Percentiles rank a stretch among this genome's conserved stretches.
phyloP scores from a whole-genome alignment of 2,888 invertebrate genomes.

The Apamea crenata region DNA sequence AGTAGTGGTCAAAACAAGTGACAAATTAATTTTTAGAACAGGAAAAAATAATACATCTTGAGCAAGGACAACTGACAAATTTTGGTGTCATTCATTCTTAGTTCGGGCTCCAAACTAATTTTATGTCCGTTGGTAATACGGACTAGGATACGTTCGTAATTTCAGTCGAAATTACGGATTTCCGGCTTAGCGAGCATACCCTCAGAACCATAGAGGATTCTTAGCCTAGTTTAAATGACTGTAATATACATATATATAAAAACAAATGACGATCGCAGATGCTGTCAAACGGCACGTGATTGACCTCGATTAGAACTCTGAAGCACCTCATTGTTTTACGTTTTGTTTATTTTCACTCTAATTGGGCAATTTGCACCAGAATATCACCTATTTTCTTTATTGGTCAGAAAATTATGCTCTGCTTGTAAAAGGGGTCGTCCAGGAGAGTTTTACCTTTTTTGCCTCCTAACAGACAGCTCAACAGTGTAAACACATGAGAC shows the following conservation, averaged over 20 bases:
- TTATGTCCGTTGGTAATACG: not conserved
- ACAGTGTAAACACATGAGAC: no score
- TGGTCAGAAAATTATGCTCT: not conserved
- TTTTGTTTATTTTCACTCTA: constrained; percentile 1
- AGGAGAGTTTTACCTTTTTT: not conserved
- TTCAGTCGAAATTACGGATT: not conserved
- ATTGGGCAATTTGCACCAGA: not conserved
- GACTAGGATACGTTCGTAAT: not conserved
- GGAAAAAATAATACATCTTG: no score
- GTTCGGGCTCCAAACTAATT: not conserved
- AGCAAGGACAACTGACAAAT: no score
- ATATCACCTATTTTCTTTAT: not conserved
- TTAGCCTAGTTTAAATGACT: constrained; percentile 1
- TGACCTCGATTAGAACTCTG: constrained; percentile 28
- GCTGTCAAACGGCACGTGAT: constrained; percentile 11
- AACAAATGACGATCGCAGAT: constrained; percentile 23
- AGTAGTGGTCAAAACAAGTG: no score
- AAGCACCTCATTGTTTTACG: constrained; percentile 3
- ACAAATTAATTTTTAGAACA: no score
- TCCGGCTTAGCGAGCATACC: not conserved
- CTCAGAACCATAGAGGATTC: not conserved
- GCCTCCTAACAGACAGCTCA: not conserved
- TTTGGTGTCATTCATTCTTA: no score
- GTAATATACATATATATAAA: not conserved
- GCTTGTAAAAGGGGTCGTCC: not conserved